These are phyloP conservation scores for Chalcosyrphus nemorum DNA, from an alignment of 2,888 invertebrate species.

Conservation along the genomic window DNA sequence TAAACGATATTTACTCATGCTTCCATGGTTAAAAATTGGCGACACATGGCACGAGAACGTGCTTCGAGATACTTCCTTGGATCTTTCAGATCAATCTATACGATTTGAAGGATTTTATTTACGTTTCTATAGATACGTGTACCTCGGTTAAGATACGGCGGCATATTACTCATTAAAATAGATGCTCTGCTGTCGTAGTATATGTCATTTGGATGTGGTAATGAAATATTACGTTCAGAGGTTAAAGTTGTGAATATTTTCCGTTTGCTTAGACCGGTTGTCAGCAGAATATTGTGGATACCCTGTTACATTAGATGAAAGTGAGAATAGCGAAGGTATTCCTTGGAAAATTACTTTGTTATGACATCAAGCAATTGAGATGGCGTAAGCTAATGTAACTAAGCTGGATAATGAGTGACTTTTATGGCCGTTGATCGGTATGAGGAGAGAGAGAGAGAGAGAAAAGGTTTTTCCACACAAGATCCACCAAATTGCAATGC, in stretches of 20 bases:
- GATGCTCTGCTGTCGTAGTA: not conserved
- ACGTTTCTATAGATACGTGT: not conserved
- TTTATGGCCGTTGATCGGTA: too few species aligned
- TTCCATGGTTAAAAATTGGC: not conserved
- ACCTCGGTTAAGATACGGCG: not conserved
- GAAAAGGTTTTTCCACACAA: too few species aligned
- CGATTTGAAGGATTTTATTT: not conserved
- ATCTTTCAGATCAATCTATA: not conserved
- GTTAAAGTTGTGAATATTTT: not conserved
- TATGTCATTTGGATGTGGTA: not conserved
- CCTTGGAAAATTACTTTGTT: not conserved
- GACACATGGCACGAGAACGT: not conserved
- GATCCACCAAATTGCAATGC: too few species aligned
- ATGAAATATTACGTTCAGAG: constrained; percentile 15
- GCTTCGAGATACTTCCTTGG: not conserved
- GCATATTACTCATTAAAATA: not conserved
- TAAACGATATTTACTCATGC: not conserved
- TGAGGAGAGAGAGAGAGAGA: too few species aligned
- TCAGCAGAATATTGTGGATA: too few species aligned
- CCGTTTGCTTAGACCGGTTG: not conserved
- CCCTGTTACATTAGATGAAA: not conserved
- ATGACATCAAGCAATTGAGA: not conserved
- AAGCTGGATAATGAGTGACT: too few species aligned
- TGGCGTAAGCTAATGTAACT: too few species aligned
- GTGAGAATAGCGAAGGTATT: not conserved